Conservation (phyloP, 2,113 vertebrate genomes). For the Clarias macrocephalus region DNA sequence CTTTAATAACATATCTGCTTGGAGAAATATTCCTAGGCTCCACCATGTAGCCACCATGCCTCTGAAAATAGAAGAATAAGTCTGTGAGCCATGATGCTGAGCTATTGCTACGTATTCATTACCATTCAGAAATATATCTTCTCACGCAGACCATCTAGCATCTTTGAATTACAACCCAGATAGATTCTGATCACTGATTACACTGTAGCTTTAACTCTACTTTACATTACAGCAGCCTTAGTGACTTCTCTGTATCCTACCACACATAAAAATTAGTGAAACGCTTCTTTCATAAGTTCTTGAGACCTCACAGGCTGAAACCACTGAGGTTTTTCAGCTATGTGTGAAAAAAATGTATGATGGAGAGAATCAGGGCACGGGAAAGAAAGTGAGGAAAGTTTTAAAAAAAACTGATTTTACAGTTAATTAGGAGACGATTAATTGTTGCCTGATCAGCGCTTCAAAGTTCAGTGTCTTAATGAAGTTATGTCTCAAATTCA, state of each 20-base stretch:
- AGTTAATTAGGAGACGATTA: conserved; percentile 21
- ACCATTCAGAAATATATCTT: neutral
- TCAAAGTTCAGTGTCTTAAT: neutral
- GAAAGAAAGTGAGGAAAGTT: neutral
- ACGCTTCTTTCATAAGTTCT: neutral
- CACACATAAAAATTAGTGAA: neutral
- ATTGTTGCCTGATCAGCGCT: conserved; percentile 22
- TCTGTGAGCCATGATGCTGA: neutral
- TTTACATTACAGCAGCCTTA: neutral
- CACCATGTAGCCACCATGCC: neutral
- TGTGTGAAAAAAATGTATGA: neutral
- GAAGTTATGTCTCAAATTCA: conserved; percentile 1
- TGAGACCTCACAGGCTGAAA: neutral
- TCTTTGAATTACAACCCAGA: neutral
- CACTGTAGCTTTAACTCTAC: neutral
- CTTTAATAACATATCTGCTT: neutral
- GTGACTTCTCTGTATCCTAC: neutral
- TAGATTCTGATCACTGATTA: neutral
- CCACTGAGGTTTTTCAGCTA: neutral
- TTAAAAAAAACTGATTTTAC: conserved; percentile 13
- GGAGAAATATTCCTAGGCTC: neutral
- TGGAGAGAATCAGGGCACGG: neutral
- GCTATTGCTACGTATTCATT: neutral
- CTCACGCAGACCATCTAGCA: neutral
- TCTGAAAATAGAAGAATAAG: neutral